phyloP scores from a whole-genome alignment of 1,140 invertebrate genomes.

The Rhyzopertha dominica region DNA sequence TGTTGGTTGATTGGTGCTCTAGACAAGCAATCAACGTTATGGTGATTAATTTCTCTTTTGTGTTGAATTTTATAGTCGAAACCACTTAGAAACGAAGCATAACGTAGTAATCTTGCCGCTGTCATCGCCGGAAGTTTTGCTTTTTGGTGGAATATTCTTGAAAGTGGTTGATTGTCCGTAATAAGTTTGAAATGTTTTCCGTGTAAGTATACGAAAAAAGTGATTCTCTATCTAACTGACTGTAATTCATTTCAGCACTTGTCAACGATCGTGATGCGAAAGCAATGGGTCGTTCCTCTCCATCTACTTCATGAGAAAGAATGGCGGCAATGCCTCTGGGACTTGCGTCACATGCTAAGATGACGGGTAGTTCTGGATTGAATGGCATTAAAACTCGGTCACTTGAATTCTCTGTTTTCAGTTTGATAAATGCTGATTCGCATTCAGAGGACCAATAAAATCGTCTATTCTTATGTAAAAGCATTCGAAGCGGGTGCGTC shows the following conservation, averaged over 20 bases:
- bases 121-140: conserved; percentile 31
- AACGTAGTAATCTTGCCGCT: conserved; percentile 27
- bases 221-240: conserved; percentile 27
- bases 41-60: conserved; percentile 2
- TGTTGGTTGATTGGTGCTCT: background rate
- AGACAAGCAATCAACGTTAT: conserved; percentile 13
- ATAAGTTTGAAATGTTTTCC: conserved; percentile 33
- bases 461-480: conserved; percentile 18
- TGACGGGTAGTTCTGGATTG: conserved; percentile 12
- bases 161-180: conserved; percentile 39
- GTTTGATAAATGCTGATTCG: conserved; percentile 22
- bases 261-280: conserved; percentile 22
- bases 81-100: conserved; percentile 29
- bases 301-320: conserved; percentile 7
- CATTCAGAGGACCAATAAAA: conserved; percentile 17
- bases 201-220: conserved; percentile 29
- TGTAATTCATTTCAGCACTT: conserved; percentile 25
- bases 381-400: conserved; percentile 27
- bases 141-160: conserved; percentile 34
- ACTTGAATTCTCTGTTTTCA: conserved; percentile 28
- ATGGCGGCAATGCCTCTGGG: too few relatives aligned
- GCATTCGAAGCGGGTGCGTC: background rate
- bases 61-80: conserved; percentile 28
- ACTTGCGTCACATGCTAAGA: conserved; percentile 11
- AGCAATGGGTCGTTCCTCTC: conserved; percentile 22